Evolutionary conservation across 2,888 invertebrate species (phyloP), one percentile per base, ranked within the genome.

Genomic region (Drosophila nigricruria): DNA sequence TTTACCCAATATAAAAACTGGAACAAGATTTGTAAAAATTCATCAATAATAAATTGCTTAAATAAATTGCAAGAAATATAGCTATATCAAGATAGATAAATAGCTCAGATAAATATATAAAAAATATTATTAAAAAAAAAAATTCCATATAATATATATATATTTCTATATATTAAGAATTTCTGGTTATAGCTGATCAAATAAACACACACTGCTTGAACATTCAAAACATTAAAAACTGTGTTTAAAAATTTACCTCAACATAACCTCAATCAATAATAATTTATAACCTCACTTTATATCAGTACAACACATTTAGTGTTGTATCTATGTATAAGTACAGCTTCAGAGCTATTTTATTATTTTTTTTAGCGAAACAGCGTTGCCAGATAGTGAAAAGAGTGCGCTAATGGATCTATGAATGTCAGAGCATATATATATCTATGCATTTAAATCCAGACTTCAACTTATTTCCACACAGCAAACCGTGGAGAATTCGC

Each of bases 21-120:
- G 61, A 47, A 47, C 36, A 53, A 38, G 32, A 38, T 38, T n/a
- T 53, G 50, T 38, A 36, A 53, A 34, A 53, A 38, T 25, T 38
- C 3, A 20, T 53, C 18, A 38, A 18, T 38, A 38, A 25, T 18
- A 27, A 52, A 34, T 34, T 23, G 20, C 34, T 27, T 49, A 32
- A 18, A 32, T 49, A 49, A 50, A 52, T 52, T 52, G 52, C 52
- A 52, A 20, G 23, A 23, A 20, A 30, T 14, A 49, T 30, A 18
- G 30, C 8, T 3, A 49, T 20, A 18, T 32, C 10, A 6, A 18
- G 27, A 18, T 12, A 18, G 12, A 12, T 18, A 6, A n/a, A n/a
- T n/a, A 12, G 47, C 18, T 47, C 47, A 30, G 18, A 49, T 18
- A 49, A 18, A 20, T 20, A 27, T n/a, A 27, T 0, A n/a, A 50